Evolutionary conservation across 2,113 vertebrate species (phyloP).

Genomic region (Capreolus pygargus): DNA sequence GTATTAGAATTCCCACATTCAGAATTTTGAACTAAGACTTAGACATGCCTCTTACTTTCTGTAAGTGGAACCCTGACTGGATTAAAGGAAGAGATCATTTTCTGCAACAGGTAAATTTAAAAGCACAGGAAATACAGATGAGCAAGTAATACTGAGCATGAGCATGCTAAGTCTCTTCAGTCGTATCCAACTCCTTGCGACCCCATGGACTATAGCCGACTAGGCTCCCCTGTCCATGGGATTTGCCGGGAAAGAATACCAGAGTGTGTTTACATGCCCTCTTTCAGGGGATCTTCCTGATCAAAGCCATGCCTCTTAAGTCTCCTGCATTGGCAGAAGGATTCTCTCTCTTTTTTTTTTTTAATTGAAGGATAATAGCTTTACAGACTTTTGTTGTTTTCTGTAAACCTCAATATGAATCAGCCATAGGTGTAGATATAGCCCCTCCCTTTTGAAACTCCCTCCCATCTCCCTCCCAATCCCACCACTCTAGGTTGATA

Average conservation of each 20-base stretch:
- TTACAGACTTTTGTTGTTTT: too few species aligned
- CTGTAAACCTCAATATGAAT: too few species aligned
- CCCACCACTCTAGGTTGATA: too few species aligned
- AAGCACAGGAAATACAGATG: not conserved
- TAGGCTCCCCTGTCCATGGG: not conserved
- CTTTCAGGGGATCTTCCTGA: not conserved
- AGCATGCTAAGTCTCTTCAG: not conserved
- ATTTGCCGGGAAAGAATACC: not conserved
- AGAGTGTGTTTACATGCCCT: not conserved
- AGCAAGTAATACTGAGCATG: not conserved
- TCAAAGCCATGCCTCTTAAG: not conserved
- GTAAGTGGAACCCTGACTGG: not conserved
- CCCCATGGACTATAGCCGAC: not conserved
- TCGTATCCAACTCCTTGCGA: accelerated
- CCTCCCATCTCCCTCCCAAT: too few species aligned
- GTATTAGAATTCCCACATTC: not conserved
- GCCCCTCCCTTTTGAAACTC: too few species aligned
- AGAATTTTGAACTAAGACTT: not conserved
- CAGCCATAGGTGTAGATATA: too few species aligned
- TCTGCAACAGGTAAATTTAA: not conserved
- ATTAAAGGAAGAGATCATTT: not conserved
- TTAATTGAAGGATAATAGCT: too few species aligned
- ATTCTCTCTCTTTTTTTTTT: not conserved
- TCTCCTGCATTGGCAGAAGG: not conserved
- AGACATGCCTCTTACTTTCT: not conserved